Base-by-base conservation (phyloP, 2,888 invertebrate species). In the Hyles lineata region DNA sequence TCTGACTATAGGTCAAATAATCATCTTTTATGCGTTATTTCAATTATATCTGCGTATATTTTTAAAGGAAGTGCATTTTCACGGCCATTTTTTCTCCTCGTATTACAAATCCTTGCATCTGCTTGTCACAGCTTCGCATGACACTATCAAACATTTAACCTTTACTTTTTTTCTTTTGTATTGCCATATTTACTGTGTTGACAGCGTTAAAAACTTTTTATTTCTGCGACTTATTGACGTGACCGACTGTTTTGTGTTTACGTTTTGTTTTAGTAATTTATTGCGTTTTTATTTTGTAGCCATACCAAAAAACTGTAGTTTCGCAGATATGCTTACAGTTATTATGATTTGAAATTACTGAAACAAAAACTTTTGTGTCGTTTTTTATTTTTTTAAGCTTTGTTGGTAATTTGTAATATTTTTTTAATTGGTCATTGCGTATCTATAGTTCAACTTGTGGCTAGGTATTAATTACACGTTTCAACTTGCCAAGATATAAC, bases 371-470 rank as follows among this genome's bases (percentile, higher is more conserved):
- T 76, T 80, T 78, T 77, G 75, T 76, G 70, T 76, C 29, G 50
- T 75, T 75, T 76, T 75, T 70, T 78, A 78, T 76, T 74, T 74
- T 77, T 71, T 74, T 77, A 75, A 75, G 76, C 76, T 79, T 78
- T 74, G 76, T 75, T 63, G 17, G 23, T 55, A 58, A 63, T 21
- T 35, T 58, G 35, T 71, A 25, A 61, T 23, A 60, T 15, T 62
- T 71, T 61, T 50, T 43, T 5, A 29, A 50, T 63, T 62, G 15
- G 32, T 61, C 32, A 55, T 58, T 72, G 29, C 58, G 50, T 71
- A 61, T 52, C 67, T 50, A 43, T 23, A 50, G 43, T 63, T 8
- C n/a, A 21, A 63, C 9, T n/a, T 35, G 32, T 62, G n/a, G 21
- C 21, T 21, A 43, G 35, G 21, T 43, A 21, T 63, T 43, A 43